phyloP scores from a whole-genome alignment of 2,113 vertebrate species.

The Limanda limanda region DNA sequence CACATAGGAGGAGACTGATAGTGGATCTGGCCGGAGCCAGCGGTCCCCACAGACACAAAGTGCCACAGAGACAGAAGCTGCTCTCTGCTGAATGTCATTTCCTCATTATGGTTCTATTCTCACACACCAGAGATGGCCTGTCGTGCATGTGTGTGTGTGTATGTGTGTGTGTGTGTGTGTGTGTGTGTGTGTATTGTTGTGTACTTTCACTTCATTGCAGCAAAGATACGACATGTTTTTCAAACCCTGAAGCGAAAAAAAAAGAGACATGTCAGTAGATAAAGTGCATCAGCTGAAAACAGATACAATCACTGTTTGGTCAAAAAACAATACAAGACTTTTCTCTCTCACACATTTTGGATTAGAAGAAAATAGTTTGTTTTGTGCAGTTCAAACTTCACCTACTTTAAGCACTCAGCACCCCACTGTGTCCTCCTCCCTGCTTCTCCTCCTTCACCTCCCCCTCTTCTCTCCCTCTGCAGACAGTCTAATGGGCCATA shows the following conservation, averaged over 20 bases:
- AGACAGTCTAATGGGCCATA: constrained; percentile 85
- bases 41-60: constrained; percentile 37
- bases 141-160: too few relatives aligned
- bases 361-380: background rate
- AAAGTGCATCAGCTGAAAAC: background rate
- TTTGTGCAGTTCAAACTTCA: background rate
- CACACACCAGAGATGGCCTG: constrained; percentile 42
- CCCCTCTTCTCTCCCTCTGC: constrained; percentile 19
- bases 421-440: background rate
- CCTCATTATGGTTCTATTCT: constrained; percentile 58
- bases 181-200: constrained; percentile 19
- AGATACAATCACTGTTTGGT: background rate
- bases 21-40: constrained; percentile 47
- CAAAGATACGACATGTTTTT: background rate
- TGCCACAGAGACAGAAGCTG: constrained; percentile 51
- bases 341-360: background rate
- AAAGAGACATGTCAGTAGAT: background rate
- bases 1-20: constrained; percentile 36
- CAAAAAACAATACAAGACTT: background rate
- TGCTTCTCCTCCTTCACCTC: constrained; percentile 1
- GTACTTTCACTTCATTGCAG: constrained; percentile 8
- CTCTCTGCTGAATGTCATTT: constrained; percentile 71
- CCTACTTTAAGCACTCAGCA: too few relatives aligned
- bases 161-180: too few relatives aligned
- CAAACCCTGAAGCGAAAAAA: background rate